A percentile compares a stretch with the other conserved stretches of the same genome.
Evolutionary conservation across 2,888 invertebrate species (phyloP).

Genomic region (Formica aserva): DNA sequence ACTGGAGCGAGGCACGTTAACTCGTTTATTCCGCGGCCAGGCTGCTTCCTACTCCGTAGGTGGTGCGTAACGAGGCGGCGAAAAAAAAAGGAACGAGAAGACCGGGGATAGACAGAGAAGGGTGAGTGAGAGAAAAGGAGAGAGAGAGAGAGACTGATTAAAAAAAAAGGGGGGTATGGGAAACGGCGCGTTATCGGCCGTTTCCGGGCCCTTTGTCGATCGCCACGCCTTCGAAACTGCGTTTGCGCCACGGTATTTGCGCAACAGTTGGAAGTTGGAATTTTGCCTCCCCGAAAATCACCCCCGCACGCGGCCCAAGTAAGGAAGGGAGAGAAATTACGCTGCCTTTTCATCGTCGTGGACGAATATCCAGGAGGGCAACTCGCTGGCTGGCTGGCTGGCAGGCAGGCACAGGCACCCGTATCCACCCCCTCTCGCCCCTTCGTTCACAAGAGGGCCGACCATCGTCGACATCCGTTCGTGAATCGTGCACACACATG

Average conservation of each 20-base stretch:
- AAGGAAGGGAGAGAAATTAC: constrained; percentile 56
- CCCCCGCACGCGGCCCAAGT: constrained; percentile 58
- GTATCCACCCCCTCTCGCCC: neutral
- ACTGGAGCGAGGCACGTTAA: constrained; percentile 50
- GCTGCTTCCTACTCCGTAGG: constrained; percentile 56
- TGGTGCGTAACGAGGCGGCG: constrained; percentile 43
- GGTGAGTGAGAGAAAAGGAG: constrained; percentile 49
- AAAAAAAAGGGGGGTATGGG: constrained; percentile 58
- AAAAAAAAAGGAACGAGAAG: constrained; percentile 40
- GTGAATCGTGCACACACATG: constrained; percentile 55
- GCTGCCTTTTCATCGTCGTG: constrained; percentile 27
- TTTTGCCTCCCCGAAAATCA: constrained; percentile 68
- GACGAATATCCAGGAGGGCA: constrained; percentile 22
- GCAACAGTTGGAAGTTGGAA: constrained; percentile 81
- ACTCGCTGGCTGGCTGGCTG: constrained; percentile 17
- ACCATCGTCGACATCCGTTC: constrained; percentile 44
- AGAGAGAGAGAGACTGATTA: constrained; percentile 39
- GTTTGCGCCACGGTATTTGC: constrained; percentile 80
- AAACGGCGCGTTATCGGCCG: constrained; percentile 74
- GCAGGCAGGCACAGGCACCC: neutral
- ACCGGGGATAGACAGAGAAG: constrained; percentile 32
- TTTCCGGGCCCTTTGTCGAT: constrained; percentile 76
- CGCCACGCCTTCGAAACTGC: constrained; percentile 75
- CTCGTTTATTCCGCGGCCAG: constrained; percentile 61
- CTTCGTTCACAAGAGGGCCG: constrained; percentile 40